Percentiles rank a stretch among this genome's conserved stretches.
Conservation (phyloP, 2,888 invertebrate genomes). For the Monopis laevigella region DNA sequence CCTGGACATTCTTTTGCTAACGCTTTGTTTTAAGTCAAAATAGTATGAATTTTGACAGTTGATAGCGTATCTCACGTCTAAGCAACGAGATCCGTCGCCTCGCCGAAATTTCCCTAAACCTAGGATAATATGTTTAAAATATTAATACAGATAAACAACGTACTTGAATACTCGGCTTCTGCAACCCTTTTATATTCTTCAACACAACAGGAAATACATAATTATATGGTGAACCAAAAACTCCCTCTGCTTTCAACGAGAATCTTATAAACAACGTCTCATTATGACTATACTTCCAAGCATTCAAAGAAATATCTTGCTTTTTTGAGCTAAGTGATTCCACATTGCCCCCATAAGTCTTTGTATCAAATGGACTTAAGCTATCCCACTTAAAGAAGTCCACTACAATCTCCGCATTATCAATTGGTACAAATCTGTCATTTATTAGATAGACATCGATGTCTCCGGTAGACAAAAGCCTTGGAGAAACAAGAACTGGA, state of each 20-base stretch:
- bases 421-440: conserved; percentile 60
- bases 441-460: conserved; percentile 73
- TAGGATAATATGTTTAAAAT: no score
- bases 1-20: no score
- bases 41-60: no score
- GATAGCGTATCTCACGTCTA: no score
- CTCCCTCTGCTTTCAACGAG: conserved; percentile 54
- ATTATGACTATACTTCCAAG: conserved; percentile 30
- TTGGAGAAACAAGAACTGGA: conserved; percentile 74
- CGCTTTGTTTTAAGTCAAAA: no score
- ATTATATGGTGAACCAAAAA: conserved; percentile 68
- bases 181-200: conserved; percentile 59
- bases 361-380: conserved; percentile 39
- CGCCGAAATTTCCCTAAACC: no score
- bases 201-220: conserved; percentile 72
- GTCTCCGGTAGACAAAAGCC: conserved; percentile 52
- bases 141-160: no score
- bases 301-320: conserved; percentile 29
- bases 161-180: conserved; percentile 67
- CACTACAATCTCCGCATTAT: conserved; percentile 58
- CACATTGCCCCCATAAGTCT: conserved; percentile 26
- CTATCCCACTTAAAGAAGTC: conserved; percentile 69
- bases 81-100: no score
- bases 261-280: conserved; percentile 49
- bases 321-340: conserved; percentile 33